phyloP scores from a whole-genome alignment of 2,113 vertebrate genomes.

The Carlito syrichta region DNA sequence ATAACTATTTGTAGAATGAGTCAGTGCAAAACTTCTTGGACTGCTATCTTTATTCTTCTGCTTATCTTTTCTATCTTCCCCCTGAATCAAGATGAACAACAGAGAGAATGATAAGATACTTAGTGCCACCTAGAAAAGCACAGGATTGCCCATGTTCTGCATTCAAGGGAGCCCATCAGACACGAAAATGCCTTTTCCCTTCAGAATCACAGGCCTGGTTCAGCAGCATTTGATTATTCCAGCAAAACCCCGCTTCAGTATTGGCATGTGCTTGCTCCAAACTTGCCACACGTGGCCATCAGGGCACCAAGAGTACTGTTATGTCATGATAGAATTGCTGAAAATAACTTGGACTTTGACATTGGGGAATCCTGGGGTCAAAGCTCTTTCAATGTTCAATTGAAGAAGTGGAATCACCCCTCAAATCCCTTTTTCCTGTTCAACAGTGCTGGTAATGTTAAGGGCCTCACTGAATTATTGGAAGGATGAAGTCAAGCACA shows the following conservation, averaged over 20 bases:
- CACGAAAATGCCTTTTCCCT: background rate
- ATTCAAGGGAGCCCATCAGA: background rate
- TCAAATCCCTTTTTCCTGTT: background rate
- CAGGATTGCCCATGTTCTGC: too few relatives aligned
- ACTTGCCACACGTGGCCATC: background rate
- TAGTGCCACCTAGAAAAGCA: background rate
- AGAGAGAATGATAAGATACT: background rate
- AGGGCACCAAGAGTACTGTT: background rate
- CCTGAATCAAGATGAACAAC: background rate
- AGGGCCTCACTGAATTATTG: background rate
- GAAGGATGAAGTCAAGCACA: background rate
- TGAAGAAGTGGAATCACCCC: background rate
- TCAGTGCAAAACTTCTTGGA: background rate
- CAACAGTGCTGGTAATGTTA: background rate
- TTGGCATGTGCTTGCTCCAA: background rate
- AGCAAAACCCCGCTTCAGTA: background rate
- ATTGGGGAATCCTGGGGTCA: background rate
- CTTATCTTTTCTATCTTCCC: background rate
- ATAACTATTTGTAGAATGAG: background rate
- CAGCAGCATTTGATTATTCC: background rate
- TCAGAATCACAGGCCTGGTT: background rate
- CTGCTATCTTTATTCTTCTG: background rate
- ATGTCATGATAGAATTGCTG: background rate
- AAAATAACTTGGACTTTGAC: background rate
- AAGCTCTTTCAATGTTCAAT: background rate